Evolutionary conservation across 2,113 vertebrate species (phyloP).

Genomic region (Athene cunicularia): DNA sequence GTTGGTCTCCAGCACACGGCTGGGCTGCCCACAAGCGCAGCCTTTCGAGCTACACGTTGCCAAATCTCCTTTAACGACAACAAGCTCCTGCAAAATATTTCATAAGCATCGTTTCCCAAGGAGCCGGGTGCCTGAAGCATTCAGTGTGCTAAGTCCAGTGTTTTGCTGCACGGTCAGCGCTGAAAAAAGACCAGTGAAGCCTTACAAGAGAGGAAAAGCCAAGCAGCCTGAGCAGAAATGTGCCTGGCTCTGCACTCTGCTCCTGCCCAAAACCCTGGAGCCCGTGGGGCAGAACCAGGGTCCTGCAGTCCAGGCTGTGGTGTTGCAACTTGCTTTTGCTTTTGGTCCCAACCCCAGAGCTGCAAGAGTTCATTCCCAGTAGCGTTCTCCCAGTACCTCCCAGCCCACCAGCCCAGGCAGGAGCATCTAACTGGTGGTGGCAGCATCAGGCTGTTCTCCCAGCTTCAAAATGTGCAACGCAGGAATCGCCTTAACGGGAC

Average conservation of each 20-base stretch:
- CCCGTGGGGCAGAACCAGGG: not conserved
- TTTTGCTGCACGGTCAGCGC: accelerated
- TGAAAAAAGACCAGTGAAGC: not conserved
- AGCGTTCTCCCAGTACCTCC: not conserved
- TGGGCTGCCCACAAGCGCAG: not conserved
- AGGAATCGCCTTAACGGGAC: accelerated
- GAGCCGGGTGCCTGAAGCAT: not conserved
- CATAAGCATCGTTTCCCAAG: not conserved
- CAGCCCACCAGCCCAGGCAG: not conserved
- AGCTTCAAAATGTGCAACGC: not conserved
- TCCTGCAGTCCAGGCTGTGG: not conserved
- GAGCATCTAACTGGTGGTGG: not conserved
- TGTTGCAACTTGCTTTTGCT: not conserved
- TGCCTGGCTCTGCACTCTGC: not conserved
- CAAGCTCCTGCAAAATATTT: not conserved
- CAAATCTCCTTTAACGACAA: not conserved
- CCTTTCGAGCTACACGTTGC: not conserved
- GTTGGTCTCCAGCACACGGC: not conserved
- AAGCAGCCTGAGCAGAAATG: accelerated
- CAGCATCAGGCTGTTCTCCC: not conserved
- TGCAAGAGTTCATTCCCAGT: not conserved
- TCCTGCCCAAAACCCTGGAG: not conserved
- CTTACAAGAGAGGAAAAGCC: not conserved
- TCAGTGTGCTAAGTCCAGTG: not conserved
- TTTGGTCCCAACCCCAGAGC: not conserved